These are phyloP conservation scores for Calliphora vomitoria DNA, from an alignment of 2,888 invertebrate genomes.

Conservation along the genomic window DNA sequence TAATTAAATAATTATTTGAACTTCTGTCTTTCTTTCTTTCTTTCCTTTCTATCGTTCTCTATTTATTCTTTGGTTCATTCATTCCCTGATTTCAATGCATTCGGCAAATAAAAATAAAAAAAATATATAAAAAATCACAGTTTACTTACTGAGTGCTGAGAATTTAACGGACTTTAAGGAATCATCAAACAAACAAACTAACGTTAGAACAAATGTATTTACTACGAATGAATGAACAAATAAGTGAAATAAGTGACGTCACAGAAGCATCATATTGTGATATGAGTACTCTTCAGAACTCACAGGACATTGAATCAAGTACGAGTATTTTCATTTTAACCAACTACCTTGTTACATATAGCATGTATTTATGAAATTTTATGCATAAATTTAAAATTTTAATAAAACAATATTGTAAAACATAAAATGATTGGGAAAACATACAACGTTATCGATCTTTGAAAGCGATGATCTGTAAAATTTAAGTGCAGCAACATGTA, in stretches of 20 bases:
- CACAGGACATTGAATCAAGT: slow-evolving; percentile 41
- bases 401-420: neutral
- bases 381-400: slow-evolving; percentile 44
- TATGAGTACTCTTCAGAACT: slow-evolving; percentile 47
- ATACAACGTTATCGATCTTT: slow-evolving; percentile 43
- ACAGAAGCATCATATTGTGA: slow-evolving; percentile 45
- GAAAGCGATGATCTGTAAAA: slow-evolving; percentile 64
- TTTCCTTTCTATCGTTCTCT: neutral
- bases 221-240: slow-evolving; percentile 43
- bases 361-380: neutral
- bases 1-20: slow-evolving; percentile 47
- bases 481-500: slow-evolving; percentile 36
- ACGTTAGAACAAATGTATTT: neutral
- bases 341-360: too few relatives aligned
- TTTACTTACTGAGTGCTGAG: neutral
- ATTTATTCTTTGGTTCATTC: neutral
- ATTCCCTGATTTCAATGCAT: slow-evolving; percentile 31
- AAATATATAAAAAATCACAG: neutral
- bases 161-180: slow-evolving; percentile 26
- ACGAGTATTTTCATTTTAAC: neutral
- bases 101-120: neutral
- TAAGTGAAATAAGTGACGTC: slow-evolving; percentile 52
- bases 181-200: neutral
- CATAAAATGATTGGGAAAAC: neutral
- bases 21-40: slow-evolving; percentile 6